Base-by-base conservation (phyloP, 2,797 vertebrate species). In the Tenualosa thibaudeaui region DNA sequence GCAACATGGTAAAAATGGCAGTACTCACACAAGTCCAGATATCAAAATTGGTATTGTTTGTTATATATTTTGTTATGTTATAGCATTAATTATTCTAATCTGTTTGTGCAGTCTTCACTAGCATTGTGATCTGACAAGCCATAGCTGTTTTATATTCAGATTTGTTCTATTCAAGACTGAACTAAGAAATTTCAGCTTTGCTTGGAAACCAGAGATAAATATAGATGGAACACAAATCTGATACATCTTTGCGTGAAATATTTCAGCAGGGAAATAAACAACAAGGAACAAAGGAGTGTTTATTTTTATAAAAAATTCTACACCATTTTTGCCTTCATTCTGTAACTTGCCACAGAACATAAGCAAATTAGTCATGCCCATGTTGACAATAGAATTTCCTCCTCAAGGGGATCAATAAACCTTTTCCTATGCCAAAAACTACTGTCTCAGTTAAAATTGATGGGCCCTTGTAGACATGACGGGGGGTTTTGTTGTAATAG, bases 181-280 rank as follows among this genome's bases (percentile, higher is more conserved):
- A 24, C 58, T 24, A n/a, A 62, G n/a, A 46, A n/a, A 54, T 75
- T 8, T 40, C 81, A 40, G 58, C 86, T 83, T 81, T 88, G 85
- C 84, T 83, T 83, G 46, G 15, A 90, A 71, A 81, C 83, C 62
- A 62, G 7, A 7, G 22, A 24, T 62, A 62, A 62, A 62, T 24
- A 62, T 62, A 62, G 58, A 24, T 8, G 3, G 22, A 62, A 1
- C n/a, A 17, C 54, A 54, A 54, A 56, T 56, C 54, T 56, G 17
- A 22, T 8, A 60, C 22, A 62, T 62, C 58, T 24, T 58, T 5
- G 19, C 56, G 19, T 58, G 56, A 58, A 22, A 58, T 58, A 22
- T 22, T 58, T 62, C 58, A 62, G 22, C n/a, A 62, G 6, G 58
- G n/a, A 62, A 24, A 56, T 22, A 56, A 56, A 56, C 54, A 54